These are phyloP conservation scores for Drosophila merina DNA, from an alignment of 2,888 invertebrate species.

Conservation along the genomic window DNA sequence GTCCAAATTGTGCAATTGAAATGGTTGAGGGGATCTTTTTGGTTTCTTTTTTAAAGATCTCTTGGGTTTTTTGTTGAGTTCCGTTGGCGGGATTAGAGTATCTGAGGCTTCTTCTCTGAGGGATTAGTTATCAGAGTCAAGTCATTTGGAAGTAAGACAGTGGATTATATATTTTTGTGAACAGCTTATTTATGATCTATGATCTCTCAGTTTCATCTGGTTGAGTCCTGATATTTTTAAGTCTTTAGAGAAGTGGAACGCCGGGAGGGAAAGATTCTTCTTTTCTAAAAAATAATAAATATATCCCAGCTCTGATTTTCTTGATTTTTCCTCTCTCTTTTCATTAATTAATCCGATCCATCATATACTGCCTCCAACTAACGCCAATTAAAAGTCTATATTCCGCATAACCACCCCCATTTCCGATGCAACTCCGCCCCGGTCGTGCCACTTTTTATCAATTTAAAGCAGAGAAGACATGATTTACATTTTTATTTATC, in stretches of 20 bases:
- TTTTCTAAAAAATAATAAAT: not conserved
- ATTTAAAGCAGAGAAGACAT: slow-evolving; percentile 40
- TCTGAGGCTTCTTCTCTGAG: not conserved
- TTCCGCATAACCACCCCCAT: slow-evolving; percentile 22
- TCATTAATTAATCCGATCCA: slow-evolving; percentile 36
- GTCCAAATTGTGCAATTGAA: slow-evolving; percentile 47
- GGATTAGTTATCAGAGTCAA: slow-evolving; percentile 29
- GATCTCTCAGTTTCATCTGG: not conserved
- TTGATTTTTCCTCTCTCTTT: not conserved
- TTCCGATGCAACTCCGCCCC: slow-evolving; percentile 23
- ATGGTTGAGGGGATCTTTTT: not conserved
- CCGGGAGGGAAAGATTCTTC: not conserved
- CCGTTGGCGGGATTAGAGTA: slow-evolving; percentile 18
- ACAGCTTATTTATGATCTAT: not conserved
- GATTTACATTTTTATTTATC: slow-evolving; percentile 46
- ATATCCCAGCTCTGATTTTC: too few relatives aligned
- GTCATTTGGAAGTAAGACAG: slow-evolving; percentile 9
- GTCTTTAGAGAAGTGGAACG: not conserved
- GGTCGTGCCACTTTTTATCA: slow-evolving; percentile 32
- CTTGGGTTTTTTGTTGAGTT: not conserved
- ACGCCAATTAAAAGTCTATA: slow-evolving; percentile 42
- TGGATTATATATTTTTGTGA: slow-evolving; percentile 1
- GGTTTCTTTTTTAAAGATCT: not conserved
- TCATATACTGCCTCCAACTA: slow-evolving; percentile 19
- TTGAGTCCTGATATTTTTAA: not conserved